A percentile compares a stretch with the other conserved stretches of the same genome.
These are phyloP conservation scores for Sceloporus undulatus DNA, from an alignment of 2,113 vertebrate species.

Conservation along the genomic window DNA sequence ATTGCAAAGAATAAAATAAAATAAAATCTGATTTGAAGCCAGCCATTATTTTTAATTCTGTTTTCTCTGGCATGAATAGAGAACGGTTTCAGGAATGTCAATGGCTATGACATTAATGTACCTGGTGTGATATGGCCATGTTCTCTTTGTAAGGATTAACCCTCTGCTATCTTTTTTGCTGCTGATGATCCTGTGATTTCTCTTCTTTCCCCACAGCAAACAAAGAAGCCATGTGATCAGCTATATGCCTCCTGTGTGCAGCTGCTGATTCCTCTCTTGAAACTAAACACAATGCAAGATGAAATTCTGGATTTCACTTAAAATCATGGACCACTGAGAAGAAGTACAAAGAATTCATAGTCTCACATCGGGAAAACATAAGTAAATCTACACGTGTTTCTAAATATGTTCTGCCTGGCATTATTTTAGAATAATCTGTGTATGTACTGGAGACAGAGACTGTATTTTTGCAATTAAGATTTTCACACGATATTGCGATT, in stretches of 20 bases:
- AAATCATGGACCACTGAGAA: accelerated
- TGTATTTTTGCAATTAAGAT: background rate
- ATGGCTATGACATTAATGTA: background rate
- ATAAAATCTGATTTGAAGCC: background rate
- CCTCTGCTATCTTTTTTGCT: background rate
- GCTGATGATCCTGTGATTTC: background rate
- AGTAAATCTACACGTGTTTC: background rate
- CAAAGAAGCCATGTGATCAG: background rate
- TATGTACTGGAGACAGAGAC: background rate
- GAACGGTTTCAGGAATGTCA: background rate
- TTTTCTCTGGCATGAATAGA: background rate
- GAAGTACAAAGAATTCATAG: background rate
- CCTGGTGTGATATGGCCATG: background rate
- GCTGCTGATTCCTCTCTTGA: conserved; percentile 18
- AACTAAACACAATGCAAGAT: accelerated
- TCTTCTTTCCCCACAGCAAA: background rate
- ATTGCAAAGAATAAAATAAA: too few relatives aligned
- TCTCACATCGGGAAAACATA: background rate
- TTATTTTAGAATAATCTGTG: background rate
- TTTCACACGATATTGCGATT: too few relatives aligned
- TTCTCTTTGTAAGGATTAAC: background rate
- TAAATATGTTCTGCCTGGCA: background rate
- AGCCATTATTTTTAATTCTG: background rate
- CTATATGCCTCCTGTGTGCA: conserved; percentile 5
- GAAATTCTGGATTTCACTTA: background rate